Conservation (phyloP, 2,888 invertebrate genomes). For the Ormyrus rosae region DNA sequence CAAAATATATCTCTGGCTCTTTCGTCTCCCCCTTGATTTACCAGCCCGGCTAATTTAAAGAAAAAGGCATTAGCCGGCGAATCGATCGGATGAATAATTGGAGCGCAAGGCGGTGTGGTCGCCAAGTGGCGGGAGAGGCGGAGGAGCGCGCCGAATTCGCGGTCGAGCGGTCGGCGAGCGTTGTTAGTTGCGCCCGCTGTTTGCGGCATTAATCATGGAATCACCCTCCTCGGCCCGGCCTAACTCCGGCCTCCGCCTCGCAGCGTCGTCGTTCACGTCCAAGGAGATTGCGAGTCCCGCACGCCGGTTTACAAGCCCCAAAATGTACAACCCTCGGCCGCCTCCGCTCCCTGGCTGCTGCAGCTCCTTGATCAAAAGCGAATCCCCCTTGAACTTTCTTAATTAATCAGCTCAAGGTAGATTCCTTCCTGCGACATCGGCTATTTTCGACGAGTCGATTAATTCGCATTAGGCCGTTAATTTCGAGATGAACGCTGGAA, state of each 20-base stretch:
- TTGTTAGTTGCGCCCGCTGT: constrained; percentile 62
- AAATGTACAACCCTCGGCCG: constrained; percentile 15
- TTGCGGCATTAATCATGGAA: constrained; percentile 68
- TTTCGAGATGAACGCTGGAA: too few species aligned
- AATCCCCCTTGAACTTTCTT: constrained; percentile 4
- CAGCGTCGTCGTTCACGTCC: constrained; percentile 19
- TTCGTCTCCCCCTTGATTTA: too few species aligned
- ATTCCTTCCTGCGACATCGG: too few species aligned
- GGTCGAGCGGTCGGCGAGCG: neutral
- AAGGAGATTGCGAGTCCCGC: constrained; percentile 60
- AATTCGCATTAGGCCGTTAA: too few species aligned
- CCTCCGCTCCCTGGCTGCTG: neutral
- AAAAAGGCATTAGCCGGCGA: too few species aligned
- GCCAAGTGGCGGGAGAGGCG: neutral
- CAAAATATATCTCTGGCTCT: constrained; percentile 66
- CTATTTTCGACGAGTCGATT: too few species aligned
- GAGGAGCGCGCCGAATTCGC: too few species aligned
- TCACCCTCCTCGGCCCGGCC: constrained; percentile 59
- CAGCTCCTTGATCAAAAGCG: constrained; percentile 32
- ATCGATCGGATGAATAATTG: too few species aligned
- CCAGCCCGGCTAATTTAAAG: too few species aligned
- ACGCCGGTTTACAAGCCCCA: constrained; percentile 38
- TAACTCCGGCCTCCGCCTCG: constrained; percentile 50
- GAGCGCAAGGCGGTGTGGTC: neutral
- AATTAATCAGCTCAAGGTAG: constrained; percentile 10